A percentile compares a stretch with the other conserved stretches of the same genome.
These are phyloP conservation scores for Lysandra coridon DNA, from an alignment of 2,888 invertebrate genomes.

Conservation along the genomic window DNA sequence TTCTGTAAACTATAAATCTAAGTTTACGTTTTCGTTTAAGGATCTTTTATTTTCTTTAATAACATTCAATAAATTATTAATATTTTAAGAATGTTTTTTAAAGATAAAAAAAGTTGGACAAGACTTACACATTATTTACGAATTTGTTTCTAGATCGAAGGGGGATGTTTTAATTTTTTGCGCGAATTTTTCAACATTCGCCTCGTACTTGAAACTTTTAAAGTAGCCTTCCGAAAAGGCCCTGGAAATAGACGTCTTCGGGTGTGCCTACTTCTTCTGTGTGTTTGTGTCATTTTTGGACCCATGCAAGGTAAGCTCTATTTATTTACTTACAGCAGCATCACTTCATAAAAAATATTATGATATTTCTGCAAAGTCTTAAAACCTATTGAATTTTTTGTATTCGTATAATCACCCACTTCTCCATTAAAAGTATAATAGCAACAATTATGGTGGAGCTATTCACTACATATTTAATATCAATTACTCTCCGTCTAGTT, in stretches of 20 bases:
- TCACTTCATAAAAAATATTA: too few relatives aligned
- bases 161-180: constrained; percentile 56
- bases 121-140: neutral
- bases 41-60: too few relatives aligned
- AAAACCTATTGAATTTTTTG: too few relatives aligned
- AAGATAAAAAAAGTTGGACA: neutral
- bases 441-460: too few relatives aligned
- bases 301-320: constrained; percentile 86
- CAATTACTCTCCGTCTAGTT: neutral
- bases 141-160: constrained; percentile 47
- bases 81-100: neutral
- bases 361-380: too few relatives aligned
- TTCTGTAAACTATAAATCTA: constrained; percentile 18
- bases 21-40: neutral
- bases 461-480: neutral
- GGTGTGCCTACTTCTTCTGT: constrained; percentile 87
- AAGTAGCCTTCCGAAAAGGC: constrained; percentile 88
- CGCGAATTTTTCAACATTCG: constrained; percentile 87
- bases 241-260: constrained; percentile 85
- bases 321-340: too few relatives aligned
- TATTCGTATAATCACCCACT: too few relatives aligned
- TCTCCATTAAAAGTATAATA: too few relatives aligned
- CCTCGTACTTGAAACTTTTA: constrained; percentile 88
- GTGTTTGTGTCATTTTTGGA: constrained; percentile 91
- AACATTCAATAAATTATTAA: too few relatives aligned